Evolutionary conservation across 2,797 vertebrate genomes (phyloP), one percentile per base, ranked within the genome.

Genomic region (Phataginus tetradactyla): DNA sequence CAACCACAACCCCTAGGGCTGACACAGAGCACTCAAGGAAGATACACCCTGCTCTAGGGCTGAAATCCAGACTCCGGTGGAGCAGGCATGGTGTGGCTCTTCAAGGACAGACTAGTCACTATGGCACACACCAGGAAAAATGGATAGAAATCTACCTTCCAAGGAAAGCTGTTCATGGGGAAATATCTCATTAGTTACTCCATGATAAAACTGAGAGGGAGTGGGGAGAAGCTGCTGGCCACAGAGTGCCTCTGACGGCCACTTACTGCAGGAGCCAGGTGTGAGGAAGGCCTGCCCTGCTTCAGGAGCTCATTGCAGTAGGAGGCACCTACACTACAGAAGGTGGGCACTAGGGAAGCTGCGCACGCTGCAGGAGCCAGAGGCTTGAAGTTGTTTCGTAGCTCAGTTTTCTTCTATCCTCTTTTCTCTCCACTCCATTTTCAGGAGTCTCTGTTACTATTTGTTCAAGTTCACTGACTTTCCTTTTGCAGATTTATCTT

Each of bases 331-430:
- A 4, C 23, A 34, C 2, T 6, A n/a, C 6, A 15, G 57, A 79
- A 55, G 8, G 18, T 3, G 7, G 61, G 7, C 11, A 8, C n/a
- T 2, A 2, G 25, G 32, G 45, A 71, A 83, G n/a, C 37, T 1
- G 2, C 27, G 25, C 34, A 7, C 13, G 1, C 21, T 29, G 7
- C 9, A 10, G 0, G 5, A 55, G 29, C 11, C 51, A 39, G 66
- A 29, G 20, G 53, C 49, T 27, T 23, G 17, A n/a, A 27, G 53
- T 3, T 20, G 23, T 17, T 78, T 74, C 59, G 57, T 27, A 77
- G 2, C 29, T 37, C 15, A 1, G 17, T 37, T 71, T 64, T 71
- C 86, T 75, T 42, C 9, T 4, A 83, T 85, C 85, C 49, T 61
- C 21, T 81, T 51, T n/a, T 80, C 25, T 39, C 25, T 68, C 25